phyloP scores from a whole-genome alignment of 1,140 invertebrate species.

The Macrobrachium nipponense region DNA sequence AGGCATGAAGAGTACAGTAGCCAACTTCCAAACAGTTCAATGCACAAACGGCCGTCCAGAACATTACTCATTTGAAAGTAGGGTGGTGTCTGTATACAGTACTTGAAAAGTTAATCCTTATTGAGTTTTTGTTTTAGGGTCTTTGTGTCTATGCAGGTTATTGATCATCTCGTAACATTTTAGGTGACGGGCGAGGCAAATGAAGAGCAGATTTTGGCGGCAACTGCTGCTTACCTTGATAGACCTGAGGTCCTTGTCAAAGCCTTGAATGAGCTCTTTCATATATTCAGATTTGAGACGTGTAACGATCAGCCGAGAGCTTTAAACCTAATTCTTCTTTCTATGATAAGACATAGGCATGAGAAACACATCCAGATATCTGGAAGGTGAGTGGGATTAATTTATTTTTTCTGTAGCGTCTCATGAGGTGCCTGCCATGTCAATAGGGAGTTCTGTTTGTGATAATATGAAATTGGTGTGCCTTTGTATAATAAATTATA shows the following conservation, averaged over 20 bases:
- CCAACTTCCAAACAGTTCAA: too few relatives aligned
- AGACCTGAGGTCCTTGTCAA: slow-evolving; percentile 76
- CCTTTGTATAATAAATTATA: too few relatives aligned
- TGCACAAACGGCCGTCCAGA: too few relatives aligned
- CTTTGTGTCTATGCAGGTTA: neutral
- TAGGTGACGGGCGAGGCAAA: slow-evolving; percentile 91
- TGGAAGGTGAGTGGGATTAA: slow-evolving; percentile 76
- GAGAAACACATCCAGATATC: slow-evolving; percentile 94
- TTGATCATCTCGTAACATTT: slow-evolving; percentile 18
- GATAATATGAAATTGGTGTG: too few relatives aligned
- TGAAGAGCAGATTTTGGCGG: slow-evolving; percentile 89
- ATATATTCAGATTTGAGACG: slow-evolving; percentile 84
- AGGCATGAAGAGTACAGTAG: too few relatives aligned
- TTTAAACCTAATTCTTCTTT: slow-evolving; percentile 82
- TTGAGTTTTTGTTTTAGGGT: neutral
- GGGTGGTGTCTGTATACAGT: too few relatives aligned
- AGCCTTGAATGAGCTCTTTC: slow-evolving; percentile 92
- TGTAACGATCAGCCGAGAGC: slow-evolving; percentile 75
- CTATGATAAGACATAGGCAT: slow-evolving; percentile 84
- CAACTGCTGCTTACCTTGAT: slow-evolving; percentile 72
- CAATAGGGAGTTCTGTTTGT: too few relatives aligned
- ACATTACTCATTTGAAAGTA: too few relatives aligned
- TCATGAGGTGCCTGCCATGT: neutral
- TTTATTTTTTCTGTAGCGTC: neutral
- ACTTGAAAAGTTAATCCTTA: too few relatives aligned